Evolutionary conservation across 2,113 vertebrate species (phyloP).

Genomic region (Pontoporia blainvillei): DNA sequence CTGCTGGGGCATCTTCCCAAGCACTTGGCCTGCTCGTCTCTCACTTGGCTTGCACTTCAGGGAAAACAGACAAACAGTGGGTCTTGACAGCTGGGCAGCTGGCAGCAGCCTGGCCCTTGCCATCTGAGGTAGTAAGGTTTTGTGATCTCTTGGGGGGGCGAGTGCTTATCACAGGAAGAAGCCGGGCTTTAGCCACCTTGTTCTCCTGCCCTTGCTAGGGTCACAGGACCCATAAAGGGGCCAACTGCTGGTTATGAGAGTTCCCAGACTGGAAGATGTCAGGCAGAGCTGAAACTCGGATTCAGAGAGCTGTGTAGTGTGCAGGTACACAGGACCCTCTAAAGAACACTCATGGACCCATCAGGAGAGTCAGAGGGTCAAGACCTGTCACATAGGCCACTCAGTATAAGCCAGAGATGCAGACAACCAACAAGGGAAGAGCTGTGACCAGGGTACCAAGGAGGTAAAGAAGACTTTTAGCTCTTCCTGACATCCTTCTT

Average conservation of each 20-base stretch:
- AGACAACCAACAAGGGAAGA: background rate
- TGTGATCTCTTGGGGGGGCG: background rate
- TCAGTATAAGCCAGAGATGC: background rate
- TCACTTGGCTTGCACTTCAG: background rate
- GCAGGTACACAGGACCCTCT: background rate
- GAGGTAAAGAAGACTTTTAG: background rate
- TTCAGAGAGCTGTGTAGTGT: background rate
- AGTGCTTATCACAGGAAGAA: background rate
- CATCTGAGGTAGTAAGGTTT: background rate
- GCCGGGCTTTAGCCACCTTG: too few relatives aligned
- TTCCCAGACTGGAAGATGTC: background rate
- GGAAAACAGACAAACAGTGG: background rate
- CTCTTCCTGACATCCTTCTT: background rate
- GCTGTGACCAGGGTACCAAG: fast-evolving
- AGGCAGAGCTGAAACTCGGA: background rate
- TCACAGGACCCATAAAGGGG: background rate
- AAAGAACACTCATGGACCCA: fast-evolving
- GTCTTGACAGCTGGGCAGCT: background rate
- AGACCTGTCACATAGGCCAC: fast-evolving
- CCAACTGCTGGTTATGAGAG: background rate
- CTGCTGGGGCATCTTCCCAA: too few relatives aligned
- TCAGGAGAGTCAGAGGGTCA: background rate
- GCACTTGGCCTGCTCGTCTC: background rate
- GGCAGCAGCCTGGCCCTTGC: background rate
- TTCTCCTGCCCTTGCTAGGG: background rate